These are phyloP conservation scores for Anagyrus pseudococci DNA, from an alignment of 2,888 invertebrate genomes.

Conservation along the genomic window DNA sequence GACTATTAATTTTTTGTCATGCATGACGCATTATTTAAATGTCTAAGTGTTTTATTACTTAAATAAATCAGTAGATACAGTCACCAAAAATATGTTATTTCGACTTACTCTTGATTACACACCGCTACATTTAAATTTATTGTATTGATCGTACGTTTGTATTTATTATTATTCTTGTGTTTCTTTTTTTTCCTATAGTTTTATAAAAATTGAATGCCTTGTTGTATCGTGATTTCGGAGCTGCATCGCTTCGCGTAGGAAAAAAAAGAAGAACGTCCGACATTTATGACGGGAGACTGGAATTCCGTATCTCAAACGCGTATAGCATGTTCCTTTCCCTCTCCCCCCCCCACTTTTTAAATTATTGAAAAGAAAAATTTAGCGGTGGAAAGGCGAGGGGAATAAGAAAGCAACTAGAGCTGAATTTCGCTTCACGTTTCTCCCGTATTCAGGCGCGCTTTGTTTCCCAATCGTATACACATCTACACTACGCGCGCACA, in stretches of 20 bases:
- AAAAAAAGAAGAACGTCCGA: not conserved
- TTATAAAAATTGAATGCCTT: conserved; percentile 14
- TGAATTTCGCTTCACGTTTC: no score
- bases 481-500: no score
- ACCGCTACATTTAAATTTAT: no score
- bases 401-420: conserved; percentile 42
- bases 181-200: conserved; percentile 10
- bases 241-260: conserved; percentile 5
- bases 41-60: no score
- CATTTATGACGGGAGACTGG: conserved; percentile 4
- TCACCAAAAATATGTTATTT: no score
- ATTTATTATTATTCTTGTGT: not conserved
- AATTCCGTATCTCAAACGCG: not conserved
- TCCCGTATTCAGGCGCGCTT: no score
- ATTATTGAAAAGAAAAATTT: conserved; percentile 10
- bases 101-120: no score
- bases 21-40: no score
- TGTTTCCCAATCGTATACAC: no score
- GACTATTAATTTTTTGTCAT: no score
- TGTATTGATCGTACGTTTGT: no score
- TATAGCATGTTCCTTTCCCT: not conserved
- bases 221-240: conserved; percentile 5
- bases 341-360: not conserved
- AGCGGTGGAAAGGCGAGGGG: conserved; percentile 17
- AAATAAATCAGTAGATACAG: no score